Evolutionary conservation across 2,797 vertebrate species (phyloP).

Genomic region (Microctenopoma lineatum): DNA sequence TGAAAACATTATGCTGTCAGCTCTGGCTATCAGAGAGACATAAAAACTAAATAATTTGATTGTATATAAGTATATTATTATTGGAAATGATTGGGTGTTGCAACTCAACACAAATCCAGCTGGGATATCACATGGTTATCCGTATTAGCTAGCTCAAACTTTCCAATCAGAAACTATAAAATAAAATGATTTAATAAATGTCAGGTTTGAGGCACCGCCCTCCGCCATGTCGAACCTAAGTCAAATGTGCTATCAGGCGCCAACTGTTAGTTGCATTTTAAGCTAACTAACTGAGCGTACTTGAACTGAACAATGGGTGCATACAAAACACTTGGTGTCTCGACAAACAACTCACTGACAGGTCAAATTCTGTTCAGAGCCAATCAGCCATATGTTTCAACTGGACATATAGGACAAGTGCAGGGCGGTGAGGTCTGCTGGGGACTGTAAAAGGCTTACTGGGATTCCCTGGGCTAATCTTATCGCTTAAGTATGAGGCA

Average conservation of each 20-base stretch:
- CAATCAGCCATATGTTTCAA: constrained; percentile 35
- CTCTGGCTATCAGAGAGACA: no score
- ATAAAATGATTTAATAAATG: no score
- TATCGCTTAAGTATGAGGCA: constrained; percentile 58
- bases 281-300: background rate
- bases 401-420: constrained; percentile 20
- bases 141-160: no score
- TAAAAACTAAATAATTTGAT: no score
- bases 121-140: no score
- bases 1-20: no score
- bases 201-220: constrained; percentile 39
- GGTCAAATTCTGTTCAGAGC: background rate
- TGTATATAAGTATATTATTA: no score
- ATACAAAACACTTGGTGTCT: background rate
- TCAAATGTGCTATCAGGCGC: background rate
- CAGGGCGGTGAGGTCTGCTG: constrained; percentile 28
- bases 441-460: constrained; percentile 72
- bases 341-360: background rate
- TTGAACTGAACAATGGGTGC: background rate
- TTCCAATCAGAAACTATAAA: no score
- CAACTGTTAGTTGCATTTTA: constrained; percentile 24
- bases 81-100: no score
- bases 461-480: constrained; percentile 80
- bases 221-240: constrained; percentile 73
- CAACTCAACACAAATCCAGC: no score